Percentiles rank a stretch among this genome's conserved stretches.
Conservation (phyloP, 2,113 vertebrate species). For the Probosciger aterrimus region DNA sequence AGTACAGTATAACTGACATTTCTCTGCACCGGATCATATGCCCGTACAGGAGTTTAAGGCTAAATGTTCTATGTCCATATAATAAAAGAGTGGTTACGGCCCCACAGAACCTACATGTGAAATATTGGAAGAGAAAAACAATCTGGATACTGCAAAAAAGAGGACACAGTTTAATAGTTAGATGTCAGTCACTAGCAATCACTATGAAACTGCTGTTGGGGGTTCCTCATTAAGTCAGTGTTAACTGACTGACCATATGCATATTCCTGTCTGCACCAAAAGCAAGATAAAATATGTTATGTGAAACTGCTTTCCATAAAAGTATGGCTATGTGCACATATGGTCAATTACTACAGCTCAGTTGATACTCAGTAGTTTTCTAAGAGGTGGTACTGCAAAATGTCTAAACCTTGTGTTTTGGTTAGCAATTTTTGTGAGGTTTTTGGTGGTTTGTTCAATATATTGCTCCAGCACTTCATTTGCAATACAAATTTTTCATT, state of each 20-base stretch:
- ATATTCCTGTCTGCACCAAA: not conserved
- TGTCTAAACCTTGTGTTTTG: constrained; percentile 42
- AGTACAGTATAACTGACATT: not conserved
- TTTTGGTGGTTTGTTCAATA: constrained; percentile 54
- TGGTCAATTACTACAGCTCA: not conserved
- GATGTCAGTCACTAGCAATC: not conserved
- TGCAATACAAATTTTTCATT: constrained; percentile 65
- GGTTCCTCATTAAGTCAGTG: not conserved
- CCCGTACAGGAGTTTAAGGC: not conserved
- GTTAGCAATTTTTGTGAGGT: constrained; percentile 44
- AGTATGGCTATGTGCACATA: not conserved
- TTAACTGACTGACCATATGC: not conserved
- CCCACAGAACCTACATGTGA: not conserved
- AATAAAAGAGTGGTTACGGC: not conserved
- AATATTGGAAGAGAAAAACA: not conserved
- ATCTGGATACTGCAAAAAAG: not conserved
- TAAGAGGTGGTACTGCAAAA: constrained; percentile 22
- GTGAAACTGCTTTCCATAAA: not conserved
- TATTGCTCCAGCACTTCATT: constrained; percentile 57
- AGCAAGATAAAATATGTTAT: not conserved
- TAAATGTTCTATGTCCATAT: not conserved
- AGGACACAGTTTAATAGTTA: not conserved
- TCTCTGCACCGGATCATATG: not conserved
- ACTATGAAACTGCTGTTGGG: not conserved
- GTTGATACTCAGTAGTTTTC: not conserved